Base-by-base conservation (phyloP, 2,888 invertebrate genomes). In the Ditylenchus weischeri region DNA sequence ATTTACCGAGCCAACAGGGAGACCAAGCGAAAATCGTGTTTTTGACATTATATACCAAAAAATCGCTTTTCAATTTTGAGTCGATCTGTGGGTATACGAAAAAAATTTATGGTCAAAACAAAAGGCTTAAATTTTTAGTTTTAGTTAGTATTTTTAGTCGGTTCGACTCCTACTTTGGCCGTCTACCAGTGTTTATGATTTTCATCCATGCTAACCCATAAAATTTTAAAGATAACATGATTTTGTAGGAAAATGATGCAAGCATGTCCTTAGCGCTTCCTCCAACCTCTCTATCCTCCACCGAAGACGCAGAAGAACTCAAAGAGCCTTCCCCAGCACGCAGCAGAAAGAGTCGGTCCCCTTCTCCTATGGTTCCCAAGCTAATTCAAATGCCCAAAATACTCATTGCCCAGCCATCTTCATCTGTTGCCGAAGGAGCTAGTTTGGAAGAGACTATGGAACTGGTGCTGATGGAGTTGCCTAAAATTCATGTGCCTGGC, bases 161-260 rank as follows among this genome's bases (percentile, higher is more conserved):
- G n/a, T n/a, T n/a, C n/a, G n/a, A n/a, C n/a, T n/a, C n/a, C n/a
- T n/a, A n/a, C n/a, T n/a, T n/a, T n/a, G n/a, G n/a, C n/a, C n/a
- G n/a, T n/a, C n/a, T n/a, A n/a, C n/a, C n/a, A n/a, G n/a, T n/a
- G n/a, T n/a, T n/a, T n/a, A n/a, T n/a, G n/a, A n/a, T n/a, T n/a
- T n/a, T n/a, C n/a, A n/a, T n/a, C n/a, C n/a, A n/a, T n/a, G n/a
- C n/a, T n/a, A n/a, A n/a, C n/a, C n/a, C n/a, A n/a, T n/a, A n/a
- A n/a, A n/a, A n/a, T n/a, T n/a, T n/a, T n/a, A n/a, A n/a, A n/a
- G n/a, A n/a, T n/a, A n/a, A n/a, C 29, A 29, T 5, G 29, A 29
- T 29, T 13, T 54, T 54, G 2, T 18, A 54, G 57, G 23, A 54
- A 29, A 54, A 29, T 54, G 59, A 59, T 38, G 59, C 36, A 59